Evolutionary conservation across 2,113 vertebrate species (phyloP), one percentile per base, ranked within the genome.

Genomic region (Dissostichus mawsoni): DNA sequence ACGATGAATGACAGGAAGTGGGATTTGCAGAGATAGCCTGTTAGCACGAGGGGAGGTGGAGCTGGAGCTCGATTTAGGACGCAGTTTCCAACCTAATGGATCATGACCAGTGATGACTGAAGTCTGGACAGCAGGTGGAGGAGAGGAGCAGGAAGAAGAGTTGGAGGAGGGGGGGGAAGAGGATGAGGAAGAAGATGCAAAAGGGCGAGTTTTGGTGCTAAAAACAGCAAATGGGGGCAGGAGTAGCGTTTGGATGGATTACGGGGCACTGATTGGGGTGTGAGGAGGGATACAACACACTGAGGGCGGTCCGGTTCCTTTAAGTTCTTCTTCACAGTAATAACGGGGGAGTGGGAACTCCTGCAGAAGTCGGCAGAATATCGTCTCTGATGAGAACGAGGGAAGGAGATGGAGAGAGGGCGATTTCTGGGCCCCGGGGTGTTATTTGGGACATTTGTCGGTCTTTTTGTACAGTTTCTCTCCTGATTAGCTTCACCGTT

Each of bases 291-390:
- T 3, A 95, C 94, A 0, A 95, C 94, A 14, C 96, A 95, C 0
- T 73, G 91, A 1, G 98, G 97, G 0, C 97, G 97, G 0, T 89
- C 93, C 0, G 98, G 98, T 73, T 97, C 95, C 87, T 94, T 97
- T 90, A 95, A 96, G n/a, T 90, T 95, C 88, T 98, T 98, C 90
- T 82, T 96, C 73, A 98, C 93, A 4, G 93, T 95, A 44, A 98
- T 96, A 81, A 95, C 96, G 48, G 95, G 90, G 58, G 96, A 94
- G 20, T 72, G 47, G 11, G 36, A 94, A 89, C 71, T 67, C 91
- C 13, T 94, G 91, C 44, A 92, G 17, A 96, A 72, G 67, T 96
- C 97, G 3, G 33, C 71, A 2, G 88, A 90, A 96, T 96, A 0
- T 91, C 96, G 57, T 90, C 94, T 75, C 96, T 94, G 85, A 85